Conservation (phyloP, 2,113 vertebrate genomes). For the Tupaia chinensis region DNA sequence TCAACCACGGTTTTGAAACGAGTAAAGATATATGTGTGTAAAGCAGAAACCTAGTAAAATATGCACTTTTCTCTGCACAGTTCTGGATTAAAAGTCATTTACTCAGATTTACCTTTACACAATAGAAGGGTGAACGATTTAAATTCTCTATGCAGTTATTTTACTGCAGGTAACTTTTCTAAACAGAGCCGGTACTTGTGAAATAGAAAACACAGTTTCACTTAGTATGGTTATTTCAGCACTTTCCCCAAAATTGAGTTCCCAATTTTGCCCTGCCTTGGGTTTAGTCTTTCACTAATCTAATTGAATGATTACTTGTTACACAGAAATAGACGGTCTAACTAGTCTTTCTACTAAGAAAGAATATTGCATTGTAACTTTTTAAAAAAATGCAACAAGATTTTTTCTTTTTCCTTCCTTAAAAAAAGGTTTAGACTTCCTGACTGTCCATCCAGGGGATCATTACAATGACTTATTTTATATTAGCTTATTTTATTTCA, state of each 20-base stretch:
- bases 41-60: conserved; percentile 24
- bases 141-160: neutral
- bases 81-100: neutral
- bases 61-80: neutral
- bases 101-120: conserved; percentile 33
- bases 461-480: neutral
- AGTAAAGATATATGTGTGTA: neutral
- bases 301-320: neutral
- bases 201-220: conserved; percentile 9
- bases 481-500: neutral
- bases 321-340: neutral
- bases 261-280: neutral
- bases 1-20: neutral
- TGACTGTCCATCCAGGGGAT: neutral
- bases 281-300: neutral
- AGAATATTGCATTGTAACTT: neutral
- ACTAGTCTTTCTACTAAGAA: conserved; percentile 6
- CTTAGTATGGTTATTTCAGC: conserved; percentile 9
- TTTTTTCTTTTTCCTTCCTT: no score
- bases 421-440: neutral
- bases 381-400: no score
- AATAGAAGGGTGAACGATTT: neutral
- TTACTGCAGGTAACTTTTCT: conserved; percentile 5
- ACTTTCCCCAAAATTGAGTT: neutral
- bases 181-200: conserved; percentile 14